These are phyloP conservation scores for Epinotia ramella DNA, from an alignment of 2,888 invertebrate species.

Conservation along the genomic window DNA sequence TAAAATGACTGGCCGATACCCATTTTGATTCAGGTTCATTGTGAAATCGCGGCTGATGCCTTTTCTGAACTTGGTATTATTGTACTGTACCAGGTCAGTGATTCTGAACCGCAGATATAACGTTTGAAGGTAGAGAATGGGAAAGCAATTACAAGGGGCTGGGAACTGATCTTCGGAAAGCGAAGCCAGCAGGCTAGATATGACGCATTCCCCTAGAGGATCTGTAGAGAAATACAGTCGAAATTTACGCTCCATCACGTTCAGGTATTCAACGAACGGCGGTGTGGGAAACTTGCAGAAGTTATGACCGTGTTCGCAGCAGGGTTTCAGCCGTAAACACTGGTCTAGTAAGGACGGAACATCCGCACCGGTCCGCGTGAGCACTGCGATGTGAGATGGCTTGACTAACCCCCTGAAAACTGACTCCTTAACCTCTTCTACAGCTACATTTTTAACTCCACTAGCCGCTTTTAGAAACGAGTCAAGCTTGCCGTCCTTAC, in stretches of 20 bases:
- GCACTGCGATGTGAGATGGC: not conserved
- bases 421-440: not conserved
- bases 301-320: slow-evolving; percentile 3
- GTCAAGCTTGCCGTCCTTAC: not conserved
- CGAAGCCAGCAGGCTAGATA: not conserved
- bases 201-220: not conserved
- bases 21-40: not conserved
- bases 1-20: not conserved
- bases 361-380: not conserved
- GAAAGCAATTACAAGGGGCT: slow-evolving; percentile 26
- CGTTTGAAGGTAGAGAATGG: not conserved
- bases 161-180: not conserved
- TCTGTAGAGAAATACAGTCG: not conserved
- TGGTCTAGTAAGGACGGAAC: not conserved
- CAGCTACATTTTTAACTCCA: not conserved
- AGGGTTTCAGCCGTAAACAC: not conserved
- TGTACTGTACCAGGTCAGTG: slow-evolving; percentile 4
- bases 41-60: not conserved
- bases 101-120: slow-evolving; percentile 29
- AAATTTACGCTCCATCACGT: slow-evolving; percentile 11
- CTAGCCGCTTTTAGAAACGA: slow-evolving; percentile 6
- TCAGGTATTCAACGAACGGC: not conserved
- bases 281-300: slow-evolving; percentile 2
- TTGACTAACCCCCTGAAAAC: not conserved
- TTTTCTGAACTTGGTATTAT: slow-evolving; percentile 2